phyloP scores from a whole-genome alignment of 2,797 vertebrate genomes.

The Lacerta viridis region DNA sequence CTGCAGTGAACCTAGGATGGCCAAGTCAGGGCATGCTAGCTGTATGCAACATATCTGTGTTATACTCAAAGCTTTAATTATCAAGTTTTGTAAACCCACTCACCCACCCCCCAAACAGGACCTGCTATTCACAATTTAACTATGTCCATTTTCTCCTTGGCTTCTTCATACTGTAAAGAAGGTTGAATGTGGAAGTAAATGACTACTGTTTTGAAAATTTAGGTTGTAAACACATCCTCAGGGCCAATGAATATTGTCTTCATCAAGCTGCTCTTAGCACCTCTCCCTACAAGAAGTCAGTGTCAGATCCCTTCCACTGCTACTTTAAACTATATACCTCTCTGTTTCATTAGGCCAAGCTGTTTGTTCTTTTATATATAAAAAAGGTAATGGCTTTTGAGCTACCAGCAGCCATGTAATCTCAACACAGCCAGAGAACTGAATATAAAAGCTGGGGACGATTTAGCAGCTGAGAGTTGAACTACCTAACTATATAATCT shows the following conservation, averaged over 20 bases:
- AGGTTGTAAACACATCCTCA: background rate
- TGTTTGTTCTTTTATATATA: constrained; percentile 3
- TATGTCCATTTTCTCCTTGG: no score
- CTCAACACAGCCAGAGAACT: constrained; percentile 41
- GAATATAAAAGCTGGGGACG: constrained; percentile 47
- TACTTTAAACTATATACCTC: background rate
- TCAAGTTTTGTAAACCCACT: no score
- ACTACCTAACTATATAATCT: constrained; percentile 56
- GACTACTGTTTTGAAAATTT: background rate
- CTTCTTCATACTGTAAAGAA: no score
- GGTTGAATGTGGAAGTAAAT: background rate
- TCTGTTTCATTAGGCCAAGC: background rate
- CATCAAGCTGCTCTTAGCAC: no score
- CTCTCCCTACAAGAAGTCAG: no score
- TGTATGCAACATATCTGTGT: background rate
- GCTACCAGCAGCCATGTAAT: background rate
- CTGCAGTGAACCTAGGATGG: no score
- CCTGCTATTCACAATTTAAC: no score
- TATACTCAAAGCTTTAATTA: background rate
- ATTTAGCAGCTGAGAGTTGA: constrained; percentile 46
- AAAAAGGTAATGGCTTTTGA: constrained; percentile 30
- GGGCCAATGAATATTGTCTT: no score
- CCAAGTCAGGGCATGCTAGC: no score
- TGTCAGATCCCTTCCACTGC: background rate
- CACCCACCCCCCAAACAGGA: no score